Percentiles rank a stretch among this genome's conserved stretches.
Conservation (phyloP, 2,888 invertebrate species). For the Lamellibrachia columna region DNA sequence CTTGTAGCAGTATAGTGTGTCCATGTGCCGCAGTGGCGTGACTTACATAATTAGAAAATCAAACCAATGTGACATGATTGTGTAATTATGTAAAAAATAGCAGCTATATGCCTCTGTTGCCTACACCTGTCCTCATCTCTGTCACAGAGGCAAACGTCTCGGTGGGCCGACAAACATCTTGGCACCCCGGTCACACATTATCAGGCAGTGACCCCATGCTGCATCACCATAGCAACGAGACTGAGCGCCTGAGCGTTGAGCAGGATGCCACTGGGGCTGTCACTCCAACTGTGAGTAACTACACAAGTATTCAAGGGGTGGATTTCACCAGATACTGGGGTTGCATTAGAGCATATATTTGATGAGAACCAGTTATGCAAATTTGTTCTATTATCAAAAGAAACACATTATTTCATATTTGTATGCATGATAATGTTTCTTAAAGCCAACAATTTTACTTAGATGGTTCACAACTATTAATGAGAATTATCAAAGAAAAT, state of each 20-base stretch:
- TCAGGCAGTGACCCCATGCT: constrained; percentile 9
- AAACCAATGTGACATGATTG: too few relatives aligned
- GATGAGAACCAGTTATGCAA: too few relatives aligned
- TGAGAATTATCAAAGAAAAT: background rate
- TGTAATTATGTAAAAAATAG: too few relatives aligned
- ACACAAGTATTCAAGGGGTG: background rate
- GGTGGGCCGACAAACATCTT: background rate
- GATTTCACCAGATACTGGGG: background rate
- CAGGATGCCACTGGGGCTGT: constrained; percentile 16
- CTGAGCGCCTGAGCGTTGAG: constrained; percentile 3
- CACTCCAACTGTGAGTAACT: background rate
- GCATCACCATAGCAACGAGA: constrained; percentile 16
- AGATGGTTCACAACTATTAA: background rate
- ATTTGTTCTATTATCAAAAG: too few relatives aligned
- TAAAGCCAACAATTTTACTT: background rate
- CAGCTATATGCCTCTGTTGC: background rate
- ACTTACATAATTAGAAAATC: too few relatives aligned
- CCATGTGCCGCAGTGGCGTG: too few relatives aligned
- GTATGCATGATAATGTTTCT: background rate
- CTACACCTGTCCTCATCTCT: background rate
- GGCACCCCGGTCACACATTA: background rate
- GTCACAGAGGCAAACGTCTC: background rate
- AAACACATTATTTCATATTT: too few relatives aligned
- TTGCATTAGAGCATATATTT: too few relatives aligned
- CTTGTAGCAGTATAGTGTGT: too few relatives aligned